A percentile compares a stretch with the other conserved stretches of the same genome.
These are phyloP conservation scores for Papilio dardanus DNA, from an alignment of 1,140 invertebrate genomes.

Conservation along the genomic window DNA sequence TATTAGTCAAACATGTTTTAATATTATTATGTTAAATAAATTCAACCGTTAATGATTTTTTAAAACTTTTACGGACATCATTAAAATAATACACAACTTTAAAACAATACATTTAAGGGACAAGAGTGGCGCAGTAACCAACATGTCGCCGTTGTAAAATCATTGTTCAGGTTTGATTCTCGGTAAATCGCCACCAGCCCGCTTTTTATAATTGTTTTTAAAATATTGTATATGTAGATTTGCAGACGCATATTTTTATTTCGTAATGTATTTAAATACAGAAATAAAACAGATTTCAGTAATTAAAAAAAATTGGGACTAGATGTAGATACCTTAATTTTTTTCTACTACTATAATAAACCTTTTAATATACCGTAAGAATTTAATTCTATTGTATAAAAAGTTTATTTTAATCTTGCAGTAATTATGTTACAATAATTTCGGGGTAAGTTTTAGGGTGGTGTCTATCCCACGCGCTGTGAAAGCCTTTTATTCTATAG, in stretches of 20 bases:
- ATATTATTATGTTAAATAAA: neutral
- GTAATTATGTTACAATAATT: conserved; percentile 1
- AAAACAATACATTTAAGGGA: no score
- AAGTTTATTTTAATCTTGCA: neutral
- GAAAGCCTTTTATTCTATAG: conserved; percentile 15
- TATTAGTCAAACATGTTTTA: neutral
- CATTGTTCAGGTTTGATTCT: no score
- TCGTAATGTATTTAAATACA: no score
- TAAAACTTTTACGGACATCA: neutral
- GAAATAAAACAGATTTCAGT: no score
- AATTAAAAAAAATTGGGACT: no score
- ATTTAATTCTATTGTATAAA: conserved; percentile 2
- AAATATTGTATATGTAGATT: no score
- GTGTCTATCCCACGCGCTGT: conserved; percentile 19
- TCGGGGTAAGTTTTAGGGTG: conserved; percentile 20
- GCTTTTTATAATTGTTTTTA: no score
- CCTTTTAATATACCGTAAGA: neutral
- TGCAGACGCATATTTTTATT: no score
- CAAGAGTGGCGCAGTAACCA: no score
- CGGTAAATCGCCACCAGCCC: no score
- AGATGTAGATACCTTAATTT: neutral
- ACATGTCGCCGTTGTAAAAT: no score
- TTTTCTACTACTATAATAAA: neutral
- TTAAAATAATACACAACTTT: neutral
- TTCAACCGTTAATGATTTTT: neutral